Base-by-base conservation (phyloP, 2,113 vertebrate genomes). In the Alligator mississippiensis region DNA sequence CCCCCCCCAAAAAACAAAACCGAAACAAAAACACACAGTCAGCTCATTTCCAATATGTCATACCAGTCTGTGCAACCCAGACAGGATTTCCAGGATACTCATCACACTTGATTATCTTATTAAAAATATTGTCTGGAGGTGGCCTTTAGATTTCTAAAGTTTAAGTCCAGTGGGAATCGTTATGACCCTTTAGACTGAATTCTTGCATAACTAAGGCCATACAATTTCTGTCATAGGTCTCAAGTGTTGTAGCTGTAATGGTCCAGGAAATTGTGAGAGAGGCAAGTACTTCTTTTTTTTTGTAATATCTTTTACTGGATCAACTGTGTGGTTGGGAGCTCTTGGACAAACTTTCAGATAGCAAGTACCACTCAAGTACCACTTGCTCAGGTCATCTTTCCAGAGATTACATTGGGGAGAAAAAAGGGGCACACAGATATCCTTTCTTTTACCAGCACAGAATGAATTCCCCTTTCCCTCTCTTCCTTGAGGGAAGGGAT, bases 381-480 rank as follows among this genome's bases (percentile, higher is more conserved):
- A 34, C 47, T 47, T 47, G 47, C 47, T 47, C 47, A 47, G 47
- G 47, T 47, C 47, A 47, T 47, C 47, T 47, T 47, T 47, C 47
- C 47, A 47, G 47, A 47, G 47, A 47, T 47, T 47, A 47, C 47
- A 47, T 9, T 47, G 47, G 47, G 47, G 47, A 47, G 47, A 47
- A 47, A 47, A 61, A 7, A 27, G 19, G 14, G 87, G 11, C 6
- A 70, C 66, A 87, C 1, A 0, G 4, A 0, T 0, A 11, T 74
- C 15, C 70, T 34, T 25, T 34, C 55, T 58, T 21, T 6, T 6
- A 27, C 9, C 38, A 77, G 76, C 2, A 15, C 19, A 80, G 17
- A 57, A 28, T 6, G n/a, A 81, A 60, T 16, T 87, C 90, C 28
- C 60, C 15, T 54, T 84, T 66, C 34, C 30, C 21, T 17, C 89